Evolutionary conservation across 2,888 invertebrate genomes (phyloP), one percentile per base, ranked within the genome.

Genomic region (Malachius bipustulatus): DNA sequence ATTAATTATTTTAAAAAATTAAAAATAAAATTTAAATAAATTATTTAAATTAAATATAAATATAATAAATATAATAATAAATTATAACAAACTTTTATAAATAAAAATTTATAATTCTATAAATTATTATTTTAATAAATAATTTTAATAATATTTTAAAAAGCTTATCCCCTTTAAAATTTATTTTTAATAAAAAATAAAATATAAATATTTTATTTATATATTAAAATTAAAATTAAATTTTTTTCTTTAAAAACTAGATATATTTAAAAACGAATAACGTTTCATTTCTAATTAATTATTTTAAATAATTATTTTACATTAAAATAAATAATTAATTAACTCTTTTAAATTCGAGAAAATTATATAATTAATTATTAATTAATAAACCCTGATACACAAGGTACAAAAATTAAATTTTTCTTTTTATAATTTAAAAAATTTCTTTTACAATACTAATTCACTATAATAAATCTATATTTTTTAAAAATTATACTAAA

Each of bases 221-320:
- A 45, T 50, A 48, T 47, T 47, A 54, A 54, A 52, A 56, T 36
- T 42, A 61, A 56, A 64, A 66, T 63, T 66, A 57, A 69, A 70
- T 67, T 70, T n/a, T n/a, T n/a, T n/a, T n/a, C n/a, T n/a, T n/a
- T n/a, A n/a, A n/a, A n/a, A n/a, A n/a, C n/a, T n/a, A 75, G 73
- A 75, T 75, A 75, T 70, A 57, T 67, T 69, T 62, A 69, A 69
- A 71, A 71, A 66, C 70, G 73, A 69, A 60, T 73, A 73, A 72
- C 68, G 65, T 76, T 63, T 76, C 67, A 71, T 67, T 69, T 61
- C 75, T 47, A 75, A 70, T 62, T 65, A 64, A 63, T 55, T 67
- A 72, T 74, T 68, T 34, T 62, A 66, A 70, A 74, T 72, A 70
- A 61, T 72, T 70, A 58, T 75, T 45, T 48, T 0, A 75, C 67